Base-by-base conservation (phyloP, 2,888 invertebrate species). In the Latrodectus hesperus region DNA sequence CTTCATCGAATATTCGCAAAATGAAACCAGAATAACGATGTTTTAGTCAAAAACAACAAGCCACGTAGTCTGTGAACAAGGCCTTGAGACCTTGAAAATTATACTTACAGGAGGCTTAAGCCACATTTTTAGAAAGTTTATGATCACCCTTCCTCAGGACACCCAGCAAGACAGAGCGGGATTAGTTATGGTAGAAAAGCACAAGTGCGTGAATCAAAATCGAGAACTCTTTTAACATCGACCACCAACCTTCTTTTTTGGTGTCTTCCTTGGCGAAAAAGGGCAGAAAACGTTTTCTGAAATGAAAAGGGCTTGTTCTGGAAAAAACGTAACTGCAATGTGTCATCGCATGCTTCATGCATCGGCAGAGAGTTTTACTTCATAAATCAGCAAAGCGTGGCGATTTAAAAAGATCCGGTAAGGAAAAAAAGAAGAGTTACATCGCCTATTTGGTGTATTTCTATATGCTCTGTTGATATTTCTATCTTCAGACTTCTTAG, bases 301-400 rank as follows among this genome's bases (percentile, higher is more conserved):
- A 16, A 60, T 60, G 12, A n/a, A 60, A 60, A 60, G 14, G 60
- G 60, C 60, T n/a, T 12, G 60, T 60, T 60, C n/a, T 60, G n/a
- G 60, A 16, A 52, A 86, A 81, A 76, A 68, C 75, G 73, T 55
- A 65, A 73, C 81, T 81, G 86, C 71, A 81, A 76, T 86, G 81
- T 86, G 81, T 86, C 86, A 76, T 86, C 80, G 72, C 76, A 86
- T 81, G 86, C 86, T 86, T 86, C 86, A 86, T 79, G 86, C 81
- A 71, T 67, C 68, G 77, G 72, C 76, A 81, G 81, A 81, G 81
- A 77, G 86, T 86, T 86, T 86, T 86, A 86, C 77, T 86, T 77
- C 79, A 77, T 72, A 72, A 81, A 77, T 75, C 86, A 86, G 77
- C 86, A 86, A 86, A 76, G 86, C 86, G 80, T 86, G 81, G 55